Base-by-base conservation (phyloP, 1,140 invertebrate species). In the Cylas formicarius region DNA sequence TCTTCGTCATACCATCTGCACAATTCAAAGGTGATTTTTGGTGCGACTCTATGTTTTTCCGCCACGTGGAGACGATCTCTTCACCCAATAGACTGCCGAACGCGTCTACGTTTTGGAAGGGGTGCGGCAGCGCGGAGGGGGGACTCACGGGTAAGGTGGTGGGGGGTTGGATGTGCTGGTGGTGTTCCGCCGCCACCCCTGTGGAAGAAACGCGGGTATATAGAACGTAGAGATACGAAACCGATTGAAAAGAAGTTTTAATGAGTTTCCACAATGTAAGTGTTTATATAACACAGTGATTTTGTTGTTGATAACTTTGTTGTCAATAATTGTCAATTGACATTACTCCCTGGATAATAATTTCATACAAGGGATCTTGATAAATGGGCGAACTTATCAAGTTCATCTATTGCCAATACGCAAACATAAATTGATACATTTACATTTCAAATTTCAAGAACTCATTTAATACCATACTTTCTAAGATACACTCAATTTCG, bases 61-160 rank as follows among this genome's bases (percentile, higher is more conserved):
- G 73, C 81, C 82, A 86, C 62, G 82, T 81, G 51, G 81, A 80
- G 50, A 84, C 81, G 52, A 85, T 81, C 63, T 85, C 82, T 67
- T 85, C 81, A 57, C 81, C 81, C 42, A 84, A 70, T 48, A 84
- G 72, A 27, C 76, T 76, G 56, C 79, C 77, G 62, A 81, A 82
- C 18, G 75, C 73, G 62, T 82, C 79, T 55, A 81, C 78, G 61
- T 78, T 81, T 65, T 80, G 78, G 20, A 78, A 73, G 37, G 74
- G 68, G 26, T 75, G 76, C 17, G 74, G 72, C 37, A 74, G 67
- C 53, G 70, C 65, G 40, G 62, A 65, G 31, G 72, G 68, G 27
- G 73, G 71, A 72, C 42, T 49, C 17, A 34, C 19, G 33, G 48
- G 37, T 27, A 45, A 53, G 40, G 34, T 37, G 44, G 44, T 32